These are phyloP conservation scores for Hyperoodon ampullatus DNA, from an alignment of 2,113 vertebrate species.

Conservation along the genomic window DNA sequence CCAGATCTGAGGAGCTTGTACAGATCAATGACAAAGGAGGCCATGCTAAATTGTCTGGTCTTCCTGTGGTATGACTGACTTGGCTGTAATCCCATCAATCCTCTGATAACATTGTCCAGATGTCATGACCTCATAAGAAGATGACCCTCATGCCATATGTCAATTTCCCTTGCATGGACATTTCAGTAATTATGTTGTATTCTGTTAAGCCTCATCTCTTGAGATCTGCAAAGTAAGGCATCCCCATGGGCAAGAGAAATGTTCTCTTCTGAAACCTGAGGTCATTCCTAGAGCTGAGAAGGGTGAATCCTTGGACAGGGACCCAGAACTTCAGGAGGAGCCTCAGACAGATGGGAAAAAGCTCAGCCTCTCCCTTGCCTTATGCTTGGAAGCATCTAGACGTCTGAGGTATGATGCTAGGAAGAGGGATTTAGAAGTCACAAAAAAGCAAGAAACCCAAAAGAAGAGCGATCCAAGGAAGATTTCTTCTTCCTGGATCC, in stretches of 20 bases:
- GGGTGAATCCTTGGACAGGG: background rate
- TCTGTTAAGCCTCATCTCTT: constrained; percentile 18
- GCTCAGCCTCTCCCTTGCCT: background rate
- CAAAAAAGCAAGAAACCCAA: constrained; percentile 20
- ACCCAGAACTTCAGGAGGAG: background rate
- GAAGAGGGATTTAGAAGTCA: background rate
- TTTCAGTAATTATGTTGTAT: constrained; percentile 32
- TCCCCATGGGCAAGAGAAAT: background rate
- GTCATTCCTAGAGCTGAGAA: background rate
- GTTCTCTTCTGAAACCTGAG: constrained; percentile 36
- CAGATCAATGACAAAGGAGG: background rate
- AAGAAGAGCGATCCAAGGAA: background rate
- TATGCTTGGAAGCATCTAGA: background rate
- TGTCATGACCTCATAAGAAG: constrained; percentile 47
- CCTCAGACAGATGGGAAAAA: background rate
- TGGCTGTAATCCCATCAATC: constrained; percentile 10
- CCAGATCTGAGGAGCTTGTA: background rate
- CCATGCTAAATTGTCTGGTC: background rate
- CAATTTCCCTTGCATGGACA: constrained; percentile 29
- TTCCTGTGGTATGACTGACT: background rate
- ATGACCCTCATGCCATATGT: background rate
- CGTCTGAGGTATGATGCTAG: background rate
- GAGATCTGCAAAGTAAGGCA: background rate
- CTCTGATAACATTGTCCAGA: constrained; percentile 48
- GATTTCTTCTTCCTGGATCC: background rate